These are phyloP conservation scores for Trichomycterus rosablanca DNA, from an alignment of 2,113 vertebrate genomes.

Conservation along the genomic window DNA sequence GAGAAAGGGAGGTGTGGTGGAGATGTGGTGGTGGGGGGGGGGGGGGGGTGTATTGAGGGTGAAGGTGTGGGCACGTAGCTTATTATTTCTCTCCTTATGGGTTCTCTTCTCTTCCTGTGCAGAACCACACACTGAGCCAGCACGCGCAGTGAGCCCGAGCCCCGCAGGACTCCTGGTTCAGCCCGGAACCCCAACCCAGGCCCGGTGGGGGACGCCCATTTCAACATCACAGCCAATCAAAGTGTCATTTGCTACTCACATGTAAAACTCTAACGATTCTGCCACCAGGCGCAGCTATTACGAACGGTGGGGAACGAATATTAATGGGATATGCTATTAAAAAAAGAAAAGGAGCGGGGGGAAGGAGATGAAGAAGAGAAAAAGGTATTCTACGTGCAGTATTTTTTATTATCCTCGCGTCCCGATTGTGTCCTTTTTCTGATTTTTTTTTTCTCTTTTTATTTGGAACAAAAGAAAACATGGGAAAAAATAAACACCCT, in stretches of 20 bases:
- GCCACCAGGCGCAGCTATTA: conserved; percentile 99
- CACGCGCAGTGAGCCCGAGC: conserved; percentile 96
- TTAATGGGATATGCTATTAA: conserved; percentile 99
- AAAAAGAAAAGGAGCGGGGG: conserved; percentile 61
- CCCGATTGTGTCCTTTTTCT: conserved; percentile 72
- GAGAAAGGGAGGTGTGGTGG: too few relatives aligned
- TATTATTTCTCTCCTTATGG: conserved; percentile 97
- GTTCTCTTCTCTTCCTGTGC: conserved; percentile 84
- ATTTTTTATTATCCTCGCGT: conserved; percentile 98
- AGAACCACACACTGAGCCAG: conserved; percentile 99
- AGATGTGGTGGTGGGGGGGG: too few relatives aligned
- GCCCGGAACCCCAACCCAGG: conserved; percentile 94
- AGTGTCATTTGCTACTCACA: conserved; percentile 99
- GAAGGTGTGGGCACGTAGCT: conserved; percentile 80
- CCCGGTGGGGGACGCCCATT: conserved; percentile 95
- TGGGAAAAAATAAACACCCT: conserved; percentile 61
- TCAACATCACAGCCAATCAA: conserved; percentile 99
- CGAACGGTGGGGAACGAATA: conserved; percentile 99
- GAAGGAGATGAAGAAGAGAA: conserved; percentile 46
- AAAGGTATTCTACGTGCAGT: conserved; percentile 99
- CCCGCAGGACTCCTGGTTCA: conserved; percentile 92
- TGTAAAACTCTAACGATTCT: conserved; percentile 99
- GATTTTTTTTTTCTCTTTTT: conserved; percentile 69
- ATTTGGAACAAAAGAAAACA: conserved; percentile 49
- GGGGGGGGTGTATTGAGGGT: conserved; percentile 66